Conservation (phyloP, 2,113 vertebrate species). For the Tympanuchus pallidicinctus region DNA sequence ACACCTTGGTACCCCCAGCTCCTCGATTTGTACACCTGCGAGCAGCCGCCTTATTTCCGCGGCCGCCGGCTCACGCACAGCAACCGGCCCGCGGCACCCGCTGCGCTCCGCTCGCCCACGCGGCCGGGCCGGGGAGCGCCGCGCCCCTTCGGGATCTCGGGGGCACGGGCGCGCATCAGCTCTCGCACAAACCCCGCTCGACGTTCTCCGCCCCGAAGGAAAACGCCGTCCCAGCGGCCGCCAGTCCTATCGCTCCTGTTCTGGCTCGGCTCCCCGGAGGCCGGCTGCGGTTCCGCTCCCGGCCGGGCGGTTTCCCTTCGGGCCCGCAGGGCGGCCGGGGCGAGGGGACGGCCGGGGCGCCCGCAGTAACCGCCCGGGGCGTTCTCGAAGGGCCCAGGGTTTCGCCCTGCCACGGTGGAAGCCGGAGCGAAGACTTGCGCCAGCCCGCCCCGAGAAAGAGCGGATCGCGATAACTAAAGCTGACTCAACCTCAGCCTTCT, state of each 20-base stretch:
- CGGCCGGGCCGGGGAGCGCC: not conserved
- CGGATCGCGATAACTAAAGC: not conserved
- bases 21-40: no score
- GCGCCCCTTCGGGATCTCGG: not conserved
- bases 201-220: conserved; percentile 71
- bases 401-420: not conserved
- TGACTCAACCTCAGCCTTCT: not conserved
- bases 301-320: not conserved
- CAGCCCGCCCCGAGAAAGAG: not conserved
- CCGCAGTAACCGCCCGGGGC: rapidly evolving
- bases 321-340: not conserved
- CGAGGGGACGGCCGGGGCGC: not conserved
- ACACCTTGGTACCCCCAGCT: not conserved
- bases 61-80: no score
- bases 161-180: conserved; percentile 57
- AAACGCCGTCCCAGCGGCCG: conserved; percentile 77
- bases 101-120: not conserved
- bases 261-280: conserved; percentile 68
- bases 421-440: not conserved
- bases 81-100: no score
- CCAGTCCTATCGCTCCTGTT: conserved; percentile 55
- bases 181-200: not conserved
- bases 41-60: no score
- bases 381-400: not conserved
- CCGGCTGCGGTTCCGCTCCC: not conserved